Evolutionary conservation across 1,140 invertebrate genomes (phyloP).

Genomic region (Cylas formicarius): DNA sequence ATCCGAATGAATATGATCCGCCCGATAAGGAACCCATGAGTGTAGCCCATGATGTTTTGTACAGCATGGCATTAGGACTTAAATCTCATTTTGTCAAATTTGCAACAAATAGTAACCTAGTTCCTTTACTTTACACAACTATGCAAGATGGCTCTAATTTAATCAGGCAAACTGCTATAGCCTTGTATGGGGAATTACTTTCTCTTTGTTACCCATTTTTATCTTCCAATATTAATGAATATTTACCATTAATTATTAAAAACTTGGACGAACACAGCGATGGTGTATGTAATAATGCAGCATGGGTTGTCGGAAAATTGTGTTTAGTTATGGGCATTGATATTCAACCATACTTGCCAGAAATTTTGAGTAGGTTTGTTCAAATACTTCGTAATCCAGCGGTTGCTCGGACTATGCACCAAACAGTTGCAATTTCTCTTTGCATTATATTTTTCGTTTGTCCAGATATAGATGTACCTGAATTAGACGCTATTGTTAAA

Average conservation of each 20-base stretch:
- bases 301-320: conserved; percentile 97
- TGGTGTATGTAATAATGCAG: conserved; percentile 98
- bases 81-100: conserved; percentile 90
- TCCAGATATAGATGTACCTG: conserved; percentile 95
- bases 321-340: conserved; percentile 78
- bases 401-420: conserved; percentile 33
- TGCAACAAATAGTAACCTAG: conserved; percentile 85
- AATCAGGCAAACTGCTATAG: conserved; percentile 96
- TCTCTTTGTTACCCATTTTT: conserved; percentile 98
- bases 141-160: conserved; percentile 97
- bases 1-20: conserved; percentile 75
- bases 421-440: conserved; percentile 89
- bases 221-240: conserved; percentile 83
- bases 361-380: conserved; percentile 33
- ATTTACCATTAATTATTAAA: conserved; percentile 89
- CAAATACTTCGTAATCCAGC: conserved; percentile 27
- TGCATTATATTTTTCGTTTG: conserved; percentile 99
- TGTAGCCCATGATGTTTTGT: conserved; percentile 91
- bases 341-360: conserved; percentile 32
- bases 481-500: conserved; percentile 96
- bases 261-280: conserved; percentile 97
- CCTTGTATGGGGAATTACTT: conserved; percentile 92
- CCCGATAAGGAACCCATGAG: conserved; percentile 99
- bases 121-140: conserved; percentile 92
- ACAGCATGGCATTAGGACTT: conserved; percentile 88